phyloP scores from a whole-genome alignment of 2,113 vertebrate species.

The Formicarius rufipectus region DNA sequence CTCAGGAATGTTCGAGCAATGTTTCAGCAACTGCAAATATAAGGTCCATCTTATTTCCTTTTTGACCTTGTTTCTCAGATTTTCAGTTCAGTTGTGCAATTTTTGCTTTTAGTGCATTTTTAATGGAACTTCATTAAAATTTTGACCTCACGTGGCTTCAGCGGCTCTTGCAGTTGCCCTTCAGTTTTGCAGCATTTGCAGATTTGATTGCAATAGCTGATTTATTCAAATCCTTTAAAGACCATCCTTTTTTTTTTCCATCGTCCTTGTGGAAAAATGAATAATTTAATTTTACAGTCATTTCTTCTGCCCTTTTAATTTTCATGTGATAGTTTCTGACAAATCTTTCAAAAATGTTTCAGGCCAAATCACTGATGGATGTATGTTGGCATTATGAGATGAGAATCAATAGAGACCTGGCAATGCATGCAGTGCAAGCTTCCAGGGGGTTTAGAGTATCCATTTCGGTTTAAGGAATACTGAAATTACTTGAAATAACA shows the following conservation, averaged over 20 bases:
- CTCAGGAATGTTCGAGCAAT: background rate
- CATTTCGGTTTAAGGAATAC: background rate
- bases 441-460: background rate
- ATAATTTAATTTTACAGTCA: background rate
- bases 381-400: background rate
- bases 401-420: background rate
- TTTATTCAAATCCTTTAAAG: background rate
- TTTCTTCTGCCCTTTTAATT: background rate
- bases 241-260: background rate
- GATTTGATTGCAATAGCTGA: conserved; percentile 7
- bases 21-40: background rate
- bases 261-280: background rate
- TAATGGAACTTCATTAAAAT: conserved; percentile 3
- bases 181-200: background rate
- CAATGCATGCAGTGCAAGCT: background rate
- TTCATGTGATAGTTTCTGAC: background rate
- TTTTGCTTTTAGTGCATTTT: background rate
- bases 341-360: background rate
- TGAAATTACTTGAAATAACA: background rate
- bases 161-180: background rate
- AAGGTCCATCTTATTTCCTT: background rate
- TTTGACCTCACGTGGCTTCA: background rate
- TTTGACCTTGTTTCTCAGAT: background rate
- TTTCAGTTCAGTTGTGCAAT: background rate
- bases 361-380: background rate